Conservation (phyloP, 1,140 invertebrate genomes). For the Drosophila prosaltans region DNA sequence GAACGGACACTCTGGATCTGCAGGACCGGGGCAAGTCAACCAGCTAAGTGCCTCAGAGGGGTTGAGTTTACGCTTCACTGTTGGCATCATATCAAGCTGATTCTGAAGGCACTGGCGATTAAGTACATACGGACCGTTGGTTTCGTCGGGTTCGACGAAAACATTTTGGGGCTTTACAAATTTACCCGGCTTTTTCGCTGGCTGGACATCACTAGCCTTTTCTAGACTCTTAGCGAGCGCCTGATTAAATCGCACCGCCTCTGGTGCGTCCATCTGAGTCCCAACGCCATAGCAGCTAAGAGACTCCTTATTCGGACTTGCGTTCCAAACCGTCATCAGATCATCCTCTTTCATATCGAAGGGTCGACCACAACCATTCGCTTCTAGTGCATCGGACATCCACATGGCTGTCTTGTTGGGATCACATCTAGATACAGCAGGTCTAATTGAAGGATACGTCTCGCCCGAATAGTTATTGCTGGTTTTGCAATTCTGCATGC, state of each 20-base stretch:
- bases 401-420: not conserved
- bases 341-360: constrained; percentile 35
- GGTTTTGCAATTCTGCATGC: constrained; percentile 45
- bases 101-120: constrained; percentile 30
- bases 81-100: constrained; percentile 50
- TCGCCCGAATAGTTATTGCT: constrained; percentile 17
- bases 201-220: constrained; percentile 1
- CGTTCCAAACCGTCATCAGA: constrained; percentile 43
- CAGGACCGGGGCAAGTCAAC: constrained; percentile 23
- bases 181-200: not conserved
- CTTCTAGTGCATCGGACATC: constrained; percentile 28
- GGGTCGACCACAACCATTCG: constrained; percentile 17
- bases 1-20: constrained; percentile 23
- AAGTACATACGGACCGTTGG: constrained; percentile 25
- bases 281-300: constrained; percentile 49
- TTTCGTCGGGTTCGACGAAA: not conserved
- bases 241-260: constrained; percentile 22
- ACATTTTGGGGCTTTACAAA: not conserved
- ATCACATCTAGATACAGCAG: constrained; percentile 37
- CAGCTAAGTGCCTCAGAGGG: constrained; percentile 3
- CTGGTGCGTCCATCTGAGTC: not conserved
- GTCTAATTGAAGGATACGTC: constrained; percentile 46
- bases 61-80: constrained; percentile 30
- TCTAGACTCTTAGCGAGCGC: constrained; percentile 34
- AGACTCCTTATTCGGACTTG: constrained; percentile 36